Percentiles rank a stretch among this genome's conserved stretches.
Conservation (phyloP, 2,113 vertebrate genomes). For the Microcebus lehilahytsara region DNA sequence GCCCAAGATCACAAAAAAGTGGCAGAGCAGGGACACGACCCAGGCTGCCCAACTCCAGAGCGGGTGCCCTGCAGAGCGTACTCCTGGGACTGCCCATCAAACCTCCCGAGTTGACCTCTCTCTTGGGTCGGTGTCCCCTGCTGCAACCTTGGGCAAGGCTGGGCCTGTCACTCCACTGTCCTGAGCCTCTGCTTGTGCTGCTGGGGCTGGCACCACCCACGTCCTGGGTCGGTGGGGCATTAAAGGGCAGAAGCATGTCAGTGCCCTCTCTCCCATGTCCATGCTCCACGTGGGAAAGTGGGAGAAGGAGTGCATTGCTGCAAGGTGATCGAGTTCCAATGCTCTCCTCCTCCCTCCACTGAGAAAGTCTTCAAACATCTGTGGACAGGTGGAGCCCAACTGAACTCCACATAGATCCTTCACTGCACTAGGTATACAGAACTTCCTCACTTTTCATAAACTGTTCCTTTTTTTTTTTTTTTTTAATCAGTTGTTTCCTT, state of each 20-base stretch:
- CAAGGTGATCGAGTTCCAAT: fast-evolving
- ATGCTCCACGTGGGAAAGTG: background rate
- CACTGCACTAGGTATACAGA: fast-evolving
- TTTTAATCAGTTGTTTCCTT: background rate
- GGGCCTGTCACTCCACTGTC: background rate
- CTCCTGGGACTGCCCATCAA: no score
- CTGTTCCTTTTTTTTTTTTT: background rate
- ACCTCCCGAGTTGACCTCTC: no score
- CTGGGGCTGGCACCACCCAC: no score
- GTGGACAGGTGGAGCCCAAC: background rate
- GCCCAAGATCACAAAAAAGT: no score
- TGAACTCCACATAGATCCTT: background rate
- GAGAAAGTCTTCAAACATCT: background rate
- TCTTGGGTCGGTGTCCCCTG: no score
- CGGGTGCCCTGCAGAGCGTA: no score
- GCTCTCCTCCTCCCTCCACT: background rate
- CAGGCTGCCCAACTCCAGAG: no score
- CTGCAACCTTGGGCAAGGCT: fast-evolving
- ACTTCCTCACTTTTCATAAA: background rate
- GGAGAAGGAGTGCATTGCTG: background rate
- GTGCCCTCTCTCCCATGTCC: no score
- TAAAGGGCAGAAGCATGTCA: fast-evolving
- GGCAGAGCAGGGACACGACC: no score
- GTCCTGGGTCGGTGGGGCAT: fast-evolving
- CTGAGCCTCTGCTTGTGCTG: background rate